Evolutionary conservation across 2,113 vertebrate genomes (phyloP).

Genomic region (Heloderma charlesbogerti): DNA sequence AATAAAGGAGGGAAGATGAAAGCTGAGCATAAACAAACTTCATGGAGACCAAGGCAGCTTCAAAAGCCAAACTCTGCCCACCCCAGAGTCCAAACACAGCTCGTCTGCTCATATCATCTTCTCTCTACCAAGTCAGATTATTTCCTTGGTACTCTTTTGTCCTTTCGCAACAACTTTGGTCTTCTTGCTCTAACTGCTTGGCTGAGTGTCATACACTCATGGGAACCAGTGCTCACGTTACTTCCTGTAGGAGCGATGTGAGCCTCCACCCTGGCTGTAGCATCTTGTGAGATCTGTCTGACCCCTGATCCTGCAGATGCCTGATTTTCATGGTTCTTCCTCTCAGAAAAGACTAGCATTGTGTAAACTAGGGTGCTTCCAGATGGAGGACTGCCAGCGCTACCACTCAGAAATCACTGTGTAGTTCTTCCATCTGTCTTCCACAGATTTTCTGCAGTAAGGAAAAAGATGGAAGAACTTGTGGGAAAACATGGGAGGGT

Average conservation of each 20-base stretch:
- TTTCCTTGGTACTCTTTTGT: background rate
- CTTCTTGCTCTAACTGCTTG: background rate
- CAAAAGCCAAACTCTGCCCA: constrained; percentile 60
- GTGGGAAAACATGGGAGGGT: no score
- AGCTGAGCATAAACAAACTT: constrained; percentile 68
- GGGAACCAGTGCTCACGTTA: background rate
- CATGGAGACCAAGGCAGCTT: constrained; percentile 52
- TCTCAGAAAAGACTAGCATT: no score
- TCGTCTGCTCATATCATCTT: constrained; percentile 42
- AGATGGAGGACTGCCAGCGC: no score
- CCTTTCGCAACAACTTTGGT: constrained; percentile 15
- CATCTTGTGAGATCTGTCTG: background rate
- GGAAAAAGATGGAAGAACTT: no score
- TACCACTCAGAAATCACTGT: no score
- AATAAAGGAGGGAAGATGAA: constrained; percentile 47
- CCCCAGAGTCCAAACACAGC: constrained; percentile 53
- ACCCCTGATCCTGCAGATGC: no score
- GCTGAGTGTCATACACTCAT: no score
- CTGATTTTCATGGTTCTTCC: no score
- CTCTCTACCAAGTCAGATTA: background rate
- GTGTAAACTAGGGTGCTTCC: no score
- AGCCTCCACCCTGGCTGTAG: background rate
- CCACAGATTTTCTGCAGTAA: no score
- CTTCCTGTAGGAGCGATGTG: background rate
- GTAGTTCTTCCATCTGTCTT: no score